These are phyloP conservation scores for Fregetta grallaria DNA, from an alignment of 2,113 vertebrate species.

Conservation along the genomic window DNA sequence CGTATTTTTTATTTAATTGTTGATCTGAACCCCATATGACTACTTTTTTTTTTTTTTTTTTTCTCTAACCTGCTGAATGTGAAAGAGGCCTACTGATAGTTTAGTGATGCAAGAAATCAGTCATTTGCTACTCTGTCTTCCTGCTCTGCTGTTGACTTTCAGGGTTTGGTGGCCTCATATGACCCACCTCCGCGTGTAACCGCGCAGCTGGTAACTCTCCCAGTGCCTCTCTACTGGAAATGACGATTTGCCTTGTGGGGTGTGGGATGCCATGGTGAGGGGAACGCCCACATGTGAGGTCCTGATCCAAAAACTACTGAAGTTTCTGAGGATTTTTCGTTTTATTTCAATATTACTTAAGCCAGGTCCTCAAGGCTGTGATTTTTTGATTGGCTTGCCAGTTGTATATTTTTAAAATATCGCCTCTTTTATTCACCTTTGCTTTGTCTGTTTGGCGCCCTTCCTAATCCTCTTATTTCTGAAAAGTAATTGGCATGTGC, in stretches of 20 bases:
- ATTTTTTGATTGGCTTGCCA: background rate
- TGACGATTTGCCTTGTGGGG: background rate
- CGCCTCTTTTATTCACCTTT: background rate
- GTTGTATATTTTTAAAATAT: background rate
- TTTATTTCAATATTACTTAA: background rate
- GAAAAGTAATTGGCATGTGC: background rate
- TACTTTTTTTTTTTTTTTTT: background rate
- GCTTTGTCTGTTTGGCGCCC: background rate
- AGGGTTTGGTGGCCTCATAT: background rate
- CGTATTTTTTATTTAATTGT: background rate
- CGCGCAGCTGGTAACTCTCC: rapidly evolving
- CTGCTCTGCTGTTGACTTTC: background rate
- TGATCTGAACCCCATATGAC: background rate
- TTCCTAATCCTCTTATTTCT: slow-evolving; percentile 58
- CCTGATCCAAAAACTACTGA: background rate
- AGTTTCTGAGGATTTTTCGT: background rate
- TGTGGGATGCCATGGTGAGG: background rate
- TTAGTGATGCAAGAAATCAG: background rate
- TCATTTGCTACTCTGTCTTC: background rate
- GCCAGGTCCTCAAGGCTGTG: background rate
- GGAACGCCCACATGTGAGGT: rapidly evolving
- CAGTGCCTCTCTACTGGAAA: background rate
- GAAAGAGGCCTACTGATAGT: background rate
- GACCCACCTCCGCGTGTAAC: too few species aligned
- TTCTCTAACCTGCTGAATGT: background rate